Evolutionary conservation across 2,888 invertebrate species (phyloP), one percentile per base, ranked within the genome.

Genomic region (Crioceris asparagi): DNA sequence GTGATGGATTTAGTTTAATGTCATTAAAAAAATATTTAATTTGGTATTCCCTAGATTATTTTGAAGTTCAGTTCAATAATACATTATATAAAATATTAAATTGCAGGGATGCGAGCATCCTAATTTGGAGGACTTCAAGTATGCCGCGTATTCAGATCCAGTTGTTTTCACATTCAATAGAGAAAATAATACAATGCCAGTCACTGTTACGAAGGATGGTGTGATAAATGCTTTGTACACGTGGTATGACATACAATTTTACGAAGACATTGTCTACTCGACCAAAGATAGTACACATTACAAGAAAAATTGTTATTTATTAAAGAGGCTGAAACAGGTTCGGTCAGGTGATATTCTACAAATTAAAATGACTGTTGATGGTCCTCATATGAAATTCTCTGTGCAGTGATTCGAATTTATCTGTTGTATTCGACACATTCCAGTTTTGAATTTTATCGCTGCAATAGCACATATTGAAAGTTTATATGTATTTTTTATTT

Each of bases 231-330:
- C 68, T 3, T 60, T 75, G 38, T 55, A 73, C 14, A 71, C 71
- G 46, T 75, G 74, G 72, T 75, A 67, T 45, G 59, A 61, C n/a
- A 60, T 73, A 31, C 63, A 69, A 41, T 50, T 70, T 15, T 59
- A 67, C 46, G 60, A 69, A 34, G 56, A 62, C 16, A 47, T 57
- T 15, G 58, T 53, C 17, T 60, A 71, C 38, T 59, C 64, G 4
- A 75, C 74, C 0, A 64, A 34, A 29, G 32, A 42, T 43, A 62
- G 36, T 58, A 59, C 38, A 57, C 69, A 50, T 68, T 70, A 49
- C 29, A 68, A 70, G 48, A 69, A 68, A 17, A 65, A 64, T 45
- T 67, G 68, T 37, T 70, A 68, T 48, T 51, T 74, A 41, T 56
- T 69, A 1, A 52, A 66, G 38, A 61, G 66, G 1, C 56, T 55